phyloP scores from a whole-genome alignment of 2,113 vertebrate genomes.

The Halcyon senegalensis region DNA sequence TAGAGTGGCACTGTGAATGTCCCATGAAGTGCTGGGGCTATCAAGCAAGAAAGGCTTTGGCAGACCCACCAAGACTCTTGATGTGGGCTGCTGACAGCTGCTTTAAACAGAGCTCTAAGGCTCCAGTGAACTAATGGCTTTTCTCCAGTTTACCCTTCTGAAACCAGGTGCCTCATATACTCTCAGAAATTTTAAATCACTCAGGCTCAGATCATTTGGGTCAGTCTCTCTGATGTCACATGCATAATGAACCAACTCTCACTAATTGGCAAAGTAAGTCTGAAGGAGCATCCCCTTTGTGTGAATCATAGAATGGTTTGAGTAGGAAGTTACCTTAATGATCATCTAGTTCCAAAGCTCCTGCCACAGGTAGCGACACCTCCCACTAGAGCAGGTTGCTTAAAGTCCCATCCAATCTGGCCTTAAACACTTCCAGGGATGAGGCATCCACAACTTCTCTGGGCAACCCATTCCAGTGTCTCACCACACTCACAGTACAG shows the following conservation, averaged over 20 bases:
- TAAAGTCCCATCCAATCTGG: background rate
- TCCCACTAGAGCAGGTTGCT: background rate
- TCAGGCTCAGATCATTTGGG: accelerated
- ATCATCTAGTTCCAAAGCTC: background rate
- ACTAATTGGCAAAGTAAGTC: background rate
- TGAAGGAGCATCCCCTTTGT: background rate
- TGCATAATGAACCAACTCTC: background rate
- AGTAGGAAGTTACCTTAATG: background rate
- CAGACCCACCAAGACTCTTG: background rate
- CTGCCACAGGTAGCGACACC: background rate
- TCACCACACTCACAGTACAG: no score
- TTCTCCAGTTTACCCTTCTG: background rate
- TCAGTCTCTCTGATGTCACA: background rate
- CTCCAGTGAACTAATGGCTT: background rate
- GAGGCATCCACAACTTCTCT: background rate
- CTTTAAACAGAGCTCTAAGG: background rate
- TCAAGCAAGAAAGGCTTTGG: background rate
- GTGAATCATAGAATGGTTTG: background rate
- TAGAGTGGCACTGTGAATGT: background rate
- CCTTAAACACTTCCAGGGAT: background rate
- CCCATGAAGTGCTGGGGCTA: background rate
- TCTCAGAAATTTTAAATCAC: background rate
- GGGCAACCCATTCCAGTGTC: no score
- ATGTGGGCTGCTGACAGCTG: background rate
- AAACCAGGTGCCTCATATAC: background rate